These are phyloP conservation scores for Polypedilum pembai DNA, from an alignment of 1,140 invertebrate genomes.

Conservation along the genomic window DNA sequence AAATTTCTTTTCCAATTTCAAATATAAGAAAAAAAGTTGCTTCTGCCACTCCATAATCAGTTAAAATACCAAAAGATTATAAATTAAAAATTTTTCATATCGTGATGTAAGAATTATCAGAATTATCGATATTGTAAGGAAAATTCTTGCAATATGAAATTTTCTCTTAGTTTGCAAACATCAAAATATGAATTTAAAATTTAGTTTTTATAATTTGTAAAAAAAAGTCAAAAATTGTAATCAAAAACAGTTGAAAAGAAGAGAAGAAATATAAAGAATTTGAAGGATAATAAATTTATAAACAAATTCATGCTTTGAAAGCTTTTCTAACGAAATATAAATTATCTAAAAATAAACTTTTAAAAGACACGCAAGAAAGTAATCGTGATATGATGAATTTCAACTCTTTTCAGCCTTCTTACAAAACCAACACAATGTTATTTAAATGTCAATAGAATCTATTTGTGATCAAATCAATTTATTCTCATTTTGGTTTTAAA, in stretches of 20 bases:
- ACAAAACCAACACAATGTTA: neutral
- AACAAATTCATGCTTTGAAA: conserved; percentile 13
- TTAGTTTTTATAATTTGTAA: neutral
- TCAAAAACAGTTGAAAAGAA: neutral
- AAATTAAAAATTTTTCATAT: neutral
- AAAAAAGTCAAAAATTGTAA: conserved; percentile 6
- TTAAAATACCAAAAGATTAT: neutral
- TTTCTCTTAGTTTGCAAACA: neutral
- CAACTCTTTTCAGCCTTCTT: neutral
- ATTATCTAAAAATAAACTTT: neutral
- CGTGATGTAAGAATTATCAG: neutral
- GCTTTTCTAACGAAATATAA: neutral
- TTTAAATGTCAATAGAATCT: neutral
- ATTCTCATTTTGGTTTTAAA: neutral
- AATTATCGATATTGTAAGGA: neutral
- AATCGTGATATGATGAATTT: neutral
- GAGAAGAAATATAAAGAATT: neutral
- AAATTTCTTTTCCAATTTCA: neutral
- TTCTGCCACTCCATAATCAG: neutral
- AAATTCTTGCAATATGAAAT: neutral
- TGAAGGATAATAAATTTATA: neutral
- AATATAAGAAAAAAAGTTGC: neutral
- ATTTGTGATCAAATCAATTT: neutral
- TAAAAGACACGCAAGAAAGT: neutral
- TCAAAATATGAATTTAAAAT: neutral